Conservation (phyloP, 1,140 invertebrate genomes). For the Limonius californicus region DNA sequence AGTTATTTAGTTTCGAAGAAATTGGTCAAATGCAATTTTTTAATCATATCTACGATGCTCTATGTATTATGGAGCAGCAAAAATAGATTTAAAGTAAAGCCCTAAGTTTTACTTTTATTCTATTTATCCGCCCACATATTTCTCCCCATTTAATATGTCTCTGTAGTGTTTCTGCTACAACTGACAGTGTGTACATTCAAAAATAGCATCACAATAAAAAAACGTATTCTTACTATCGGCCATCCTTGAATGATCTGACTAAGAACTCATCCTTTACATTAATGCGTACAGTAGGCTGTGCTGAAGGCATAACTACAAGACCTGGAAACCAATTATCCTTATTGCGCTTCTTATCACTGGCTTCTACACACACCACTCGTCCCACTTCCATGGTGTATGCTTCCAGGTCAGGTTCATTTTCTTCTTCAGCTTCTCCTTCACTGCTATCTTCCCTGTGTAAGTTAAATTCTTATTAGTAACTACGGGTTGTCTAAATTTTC, state of each 20-base stretch:
- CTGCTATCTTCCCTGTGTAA: slow-evolving; percentile 59
- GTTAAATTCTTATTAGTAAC: neutral
- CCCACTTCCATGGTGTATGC: slow-evolving; percentile 61
- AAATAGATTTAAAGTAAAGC: too few species aligned
- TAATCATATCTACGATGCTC: too few species aligned
- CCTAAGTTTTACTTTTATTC: too few species aligned
- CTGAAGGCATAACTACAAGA: slow-evolving; percentile 85
- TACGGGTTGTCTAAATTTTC: too few species aligned
- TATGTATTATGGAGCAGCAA: too few species aligned
- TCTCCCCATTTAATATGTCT: too few species aligned
- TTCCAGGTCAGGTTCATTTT: slow-evolving; percentile 57
- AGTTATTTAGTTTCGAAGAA: too few species aligned
- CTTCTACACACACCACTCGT: slow-evolving; percentile 79
- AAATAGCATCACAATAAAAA: too few species aligned
- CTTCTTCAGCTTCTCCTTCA: slow-evolving; percentile 63
- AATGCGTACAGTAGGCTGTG: slow-evolving; percentile 83
- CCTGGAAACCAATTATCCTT: slow-evolving; percentile 90
- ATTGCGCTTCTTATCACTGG: slow-evolving; percentile 68
- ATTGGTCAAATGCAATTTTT: too few species aligned
- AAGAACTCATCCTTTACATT: slow-evolving; percentile 86
- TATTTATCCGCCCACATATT: too few species aligned
- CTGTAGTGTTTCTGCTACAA: too few species aligned
- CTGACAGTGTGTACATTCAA: too few species aligned
- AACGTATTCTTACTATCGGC: slow-evolving; percentile 92
- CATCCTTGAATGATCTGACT: slow-evolving; percentile 92